Evolutionary conservation across 2,888 invertebrate species (phyloP), one percentile per base, ranked within the genome.

Genomic region (Tromatobia lineatoria): DNA sequence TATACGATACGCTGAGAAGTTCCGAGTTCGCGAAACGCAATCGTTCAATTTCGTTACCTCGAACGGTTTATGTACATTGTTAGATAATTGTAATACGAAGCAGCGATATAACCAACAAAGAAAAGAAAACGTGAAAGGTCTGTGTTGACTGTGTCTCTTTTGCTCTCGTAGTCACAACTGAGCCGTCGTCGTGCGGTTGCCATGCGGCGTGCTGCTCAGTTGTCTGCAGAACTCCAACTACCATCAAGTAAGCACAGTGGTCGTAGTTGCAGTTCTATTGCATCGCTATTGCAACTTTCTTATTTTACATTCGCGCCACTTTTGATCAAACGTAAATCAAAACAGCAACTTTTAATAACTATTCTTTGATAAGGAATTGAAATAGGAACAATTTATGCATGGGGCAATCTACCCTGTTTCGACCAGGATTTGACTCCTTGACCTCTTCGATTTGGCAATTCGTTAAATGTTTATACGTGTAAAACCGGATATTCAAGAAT

Each of bases 81-180:
- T 86, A 75, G 82, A 82, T 82, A 82, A 86, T 84, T 84, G 57
- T 50, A 54, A 57, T 71, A 50, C 45, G 73, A 78, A 20, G 15
- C 57, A 78, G 23, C 42, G 70, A 76, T 73, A 61, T 61, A 54
- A 74, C 25, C n/a, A 47, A 3, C 23, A n/a, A n/a, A n/a, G n/a
- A n/a, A 61, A 64, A 83, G 75, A 75, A 64, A 83, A 83, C 79
- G 86, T 86, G 85, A 86, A 85, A 86, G 86, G 85, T 86, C 67
- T 74, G 77, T 34, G 25, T 23, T 42, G 38, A 25, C 52, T 13
- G 15, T 3, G 34, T 73, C 42, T 75, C 25, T 73, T 59, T 50
- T 50, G 73, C 59, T 70, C 69, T 3, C 47, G 20, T 25, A 20
- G 70, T 15, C 66, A 50, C 47, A 69, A 20, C 59, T 61, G 64